Conservation (phyloP, 1,140 invertebrate genomes). For the Phortica variegata region DNA sequence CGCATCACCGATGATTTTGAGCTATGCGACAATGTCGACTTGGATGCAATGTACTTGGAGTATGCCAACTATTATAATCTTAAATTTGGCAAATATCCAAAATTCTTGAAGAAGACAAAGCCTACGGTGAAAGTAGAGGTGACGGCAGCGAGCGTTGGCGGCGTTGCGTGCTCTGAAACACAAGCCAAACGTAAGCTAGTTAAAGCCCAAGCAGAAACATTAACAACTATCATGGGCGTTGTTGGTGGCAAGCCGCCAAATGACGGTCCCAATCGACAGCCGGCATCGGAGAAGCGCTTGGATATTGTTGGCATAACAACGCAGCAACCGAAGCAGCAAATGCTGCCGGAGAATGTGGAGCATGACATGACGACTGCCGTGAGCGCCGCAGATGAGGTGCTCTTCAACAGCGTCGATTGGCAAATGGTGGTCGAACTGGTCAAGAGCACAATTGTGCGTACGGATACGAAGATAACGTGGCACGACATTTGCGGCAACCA, state of each 20-base stretch:
- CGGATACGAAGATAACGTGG: conserved; percentile 59
- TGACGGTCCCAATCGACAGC: background rate
- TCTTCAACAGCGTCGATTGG: conserved; percentile 41
- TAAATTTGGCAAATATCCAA: conserved; percentile 83
- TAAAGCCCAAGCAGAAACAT: background rate
- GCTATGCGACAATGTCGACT: conserved; percentile 89
- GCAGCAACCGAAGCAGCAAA: conserved; percentile 30
- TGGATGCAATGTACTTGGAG: conserved; percentile 83
- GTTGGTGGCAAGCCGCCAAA: background rate
- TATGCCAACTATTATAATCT: conserved; percentile 84
- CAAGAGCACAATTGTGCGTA: conserved; percentile 36
- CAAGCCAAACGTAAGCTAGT: background rate
- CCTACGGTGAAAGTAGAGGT: conserved; percentile 42
- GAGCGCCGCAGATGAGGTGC: conserved; percentile 24
- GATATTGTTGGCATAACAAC: conserved; percentile 28
- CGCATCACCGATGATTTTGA: conserved; percentile 68
- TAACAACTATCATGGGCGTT: background rate
- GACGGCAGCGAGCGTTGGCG: background rate
- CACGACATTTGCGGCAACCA: conserved; percentile 75
- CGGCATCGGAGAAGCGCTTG: conserved; percentile 5
- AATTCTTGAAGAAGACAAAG: conserved; percentile 65
- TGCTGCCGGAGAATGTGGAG: conserved; percentile 2
- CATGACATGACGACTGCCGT: conserved; percentile 4
- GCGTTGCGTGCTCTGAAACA: background rate
- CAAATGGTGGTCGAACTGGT: conserved; percentile 39